These are phyloP conservation scores for Creontiades dilutus DNA, from an alignment of 2,888 invertebrate genomes.

Conservation along the genomic window DNA sequence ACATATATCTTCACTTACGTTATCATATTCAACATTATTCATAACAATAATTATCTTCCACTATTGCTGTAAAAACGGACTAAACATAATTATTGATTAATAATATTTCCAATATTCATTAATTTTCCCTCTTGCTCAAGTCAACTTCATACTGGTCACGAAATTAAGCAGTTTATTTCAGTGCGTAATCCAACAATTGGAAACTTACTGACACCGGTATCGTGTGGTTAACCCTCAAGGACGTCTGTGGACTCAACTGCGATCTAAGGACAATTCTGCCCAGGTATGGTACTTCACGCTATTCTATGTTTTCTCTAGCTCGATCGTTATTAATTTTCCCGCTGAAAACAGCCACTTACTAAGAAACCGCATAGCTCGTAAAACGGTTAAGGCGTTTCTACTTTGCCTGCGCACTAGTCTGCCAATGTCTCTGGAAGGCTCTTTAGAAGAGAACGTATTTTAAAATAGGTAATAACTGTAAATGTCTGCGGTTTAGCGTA, in stretches of 20 bases:
- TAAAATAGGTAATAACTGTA: too few relatives aligned
- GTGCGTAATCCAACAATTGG: background rate
- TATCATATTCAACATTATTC: too few relatives aligned
- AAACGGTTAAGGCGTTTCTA: background rate
- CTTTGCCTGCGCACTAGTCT: background rate
- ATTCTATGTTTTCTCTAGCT: background rate
- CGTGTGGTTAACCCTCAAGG: background rate
- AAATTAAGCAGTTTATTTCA: background rate
- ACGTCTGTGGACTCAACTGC: background rate
- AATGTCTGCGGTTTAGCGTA: too few relatives aligned
- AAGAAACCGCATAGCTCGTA: background rate
- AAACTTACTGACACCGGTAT: background rate
- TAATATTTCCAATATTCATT: too few relatives aligned
- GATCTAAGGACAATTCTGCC: background rate
- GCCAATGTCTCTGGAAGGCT: background rate
- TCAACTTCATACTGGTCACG: too few relatives aligned
- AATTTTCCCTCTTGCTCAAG: too few relatives aligned
- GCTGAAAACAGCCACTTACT: background rate
- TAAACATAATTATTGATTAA: too few relatives aligned
- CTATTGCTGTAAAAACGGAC: too few relatives aligned
- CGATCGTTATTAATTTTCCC: background rate
- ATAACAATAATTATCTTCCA: too few relatives aligned
- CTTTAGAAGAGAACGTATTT: too few relatives aligned
- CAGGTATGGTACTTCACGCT: background rate
- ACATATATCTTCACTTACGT: too few relatives aligned